Evolutionary conservation across 2,113 vertebrate species (phyloP).

Genomic region (Scartelaos histophorus): DNA sequence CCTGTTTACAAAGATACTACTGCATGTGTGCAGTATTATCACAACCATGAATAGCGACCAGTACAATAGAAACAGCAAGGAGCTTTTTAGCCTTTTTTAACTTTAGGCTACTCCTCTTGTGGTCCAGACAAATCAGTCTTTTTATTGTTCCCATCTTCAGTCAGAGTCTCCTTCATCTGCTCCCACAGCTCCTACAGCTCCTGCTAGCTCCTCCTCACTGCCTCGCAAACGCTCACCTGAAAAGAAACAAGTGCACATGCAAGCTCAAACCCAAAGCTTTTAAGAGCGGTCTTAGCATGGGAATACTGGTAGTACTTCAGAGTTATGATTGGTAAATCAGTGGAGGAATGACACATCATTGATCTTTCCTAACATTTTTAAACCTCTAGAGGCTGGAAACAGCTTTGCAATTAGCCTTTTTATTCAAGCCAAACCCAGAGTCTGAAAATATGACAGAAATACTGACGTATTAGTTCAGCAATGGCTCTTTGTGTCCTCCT

Average conservation of each 20-base stretch:
- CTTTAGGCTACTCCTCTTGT: background rate
- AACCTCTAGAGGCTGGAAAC: too few relatives aligned
- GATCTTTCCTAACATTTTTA: constrained; percentile 51
- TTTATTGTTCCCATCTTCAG: constrained; percentile 63
- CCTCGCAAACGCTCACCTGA: constrained; percentile 89
- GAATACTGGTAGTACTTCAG: constrained; percentile 22
- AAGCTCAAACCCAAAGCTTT: constrained; percentile 8
- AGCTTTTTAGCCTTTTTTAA: constrained; percentile 6
- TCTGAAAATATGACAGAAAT: background rate
- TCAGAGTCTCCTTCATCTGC: constrained; percentile 85
- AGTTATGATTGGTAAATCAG: constrained; percentile 27
- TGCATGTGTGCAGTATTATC: constrained; percentile 15
- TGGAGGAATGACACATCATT: constrained; percentile 25
- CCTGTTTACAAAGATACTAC: constrained; percentile 8
- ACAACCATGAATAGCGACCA: constrained; percentile 1
- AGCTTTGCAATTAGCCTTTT: constrained; percentile 67
- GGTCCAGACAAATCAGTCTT: background rate
- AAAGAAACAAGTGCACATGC: background rate
- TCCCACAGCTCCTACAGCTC: constrained; percentile 75
- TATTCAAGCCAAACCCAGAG: constrained; percentile 10
- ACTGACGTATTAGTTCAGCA: constrained; percentile 91
- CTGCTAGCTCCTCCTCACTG: constrained; percentile 85
- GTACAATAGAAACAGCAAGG: background rate
- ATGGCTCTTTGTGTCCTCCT: constrained; percentile 94
- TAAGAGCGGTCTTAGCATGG: background rate